Evolutionary conservation across 1,140 invertebrate genomes (phyloP).

Genomic region (Luehdorfia chinensis): DNA sequence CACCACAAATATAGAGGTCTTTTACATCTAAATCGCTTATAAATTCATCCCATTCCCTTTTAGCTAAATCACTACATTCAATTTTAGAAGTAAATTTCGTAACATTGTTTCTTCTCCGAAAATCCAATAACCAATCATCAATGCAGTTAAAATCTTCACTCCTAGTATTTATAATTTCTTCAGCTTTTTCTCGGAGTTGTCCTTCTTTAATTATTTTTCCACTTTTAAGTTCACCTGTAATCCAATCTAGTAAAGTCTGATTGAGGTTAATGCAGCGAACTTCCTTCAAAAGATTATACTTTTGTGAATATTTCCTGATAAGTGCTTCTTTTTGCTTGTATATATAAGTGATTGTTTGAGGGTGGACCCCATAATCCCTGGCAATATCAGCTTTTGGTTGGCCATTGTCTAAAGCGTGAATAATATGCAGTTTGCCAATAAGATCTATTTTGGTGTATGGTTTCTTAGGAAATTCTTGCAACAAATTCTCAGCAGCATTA

Average conservation of each 20-base stretch:
- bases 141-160: constrained; percentile 25
- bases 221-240: constrained; percentile 20
- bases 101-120: constrained; percentile 29
- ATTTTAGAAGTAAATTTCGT: constrained; percentile 20
- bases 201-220: constrained; percentile 25
- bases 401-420: constrained; percentile 31
- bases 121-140: constrained; percentile 29
- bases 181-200: constrained; percentile 23
- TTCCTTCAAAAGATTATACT: constrained; percentile 26
- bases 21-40: constrained; percentile 15
- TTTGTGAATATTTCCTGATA: constrained; percentile 29
- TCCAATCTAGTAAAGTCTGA: constrained; percentile 28
- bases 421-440: constrained; percentile 28
- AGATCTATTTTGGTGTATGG: constrained; percentile 26
- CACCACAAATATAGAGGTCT: constrained; percentile 25
- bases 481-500: constrained; percentile 16
- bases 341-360: constrained; percentile 28
- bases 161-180: constrained; percentile 18
- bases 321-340: constrained; percentile 32
- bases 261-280: constrained; percentile 23
- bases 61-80: constrained; percentile 16
- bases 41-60: constrained; percentile 26
- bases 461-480: constrained; percentile 22
- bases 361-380: constrained; percentile 29
- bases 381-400: constrained; percentile 28